Evolutionary conservation across 1,140 invertebrate genomes (phyloP).

Genomic region (Calephelis virginiensis): DNA sequence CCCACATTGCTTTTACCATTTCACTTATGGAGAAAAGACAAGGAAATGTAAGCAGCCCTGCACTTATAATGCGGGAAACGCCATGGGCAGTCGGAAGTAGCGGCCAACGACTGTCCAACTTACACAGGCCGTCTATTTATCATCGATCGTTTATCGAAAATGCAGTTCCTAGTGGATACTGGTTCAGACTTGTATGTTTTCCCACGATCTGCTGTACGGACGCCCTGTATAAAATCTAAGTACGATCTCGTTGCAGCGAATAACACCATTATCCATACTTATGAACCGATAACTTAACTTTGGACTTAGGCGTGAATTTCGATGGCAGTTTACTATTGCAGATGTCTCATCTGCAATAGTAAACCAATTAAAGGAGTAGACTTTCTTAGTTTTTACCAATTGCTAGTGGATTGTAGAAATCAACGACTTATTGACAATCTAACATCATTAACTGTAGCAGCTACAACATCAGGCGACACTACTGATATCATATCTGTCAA

Average conservation of each 20-base stretch:
- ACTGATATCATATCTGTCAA: too few species aligned
- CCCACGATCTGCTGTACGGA: slow-evolving; percentile 9
- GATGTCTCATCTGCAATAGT: too few species aligned
- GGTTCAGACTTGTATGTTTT: slow-evolving; percentile 20
- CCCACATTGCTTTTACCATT: slow-evolving; percentile 19
- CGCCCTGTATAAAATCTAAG: slow-evolving; percentile 3
- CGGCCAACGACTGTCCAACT: slow-evolving; percentile 17
- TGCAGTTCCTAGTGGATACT: too few species aligned
- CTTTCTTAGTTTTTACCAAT: neutral
- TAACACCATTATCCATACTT: neutral
- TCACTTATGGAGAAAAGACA: slow-evolving; percentile 21
- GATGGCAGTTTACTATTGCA: neutral
- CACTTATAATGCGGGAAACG: slow-evolving; percentile 23
- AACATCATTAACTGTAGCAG: too few species aligned
- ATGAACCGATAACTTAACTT: slow-evolving; percentile 1
- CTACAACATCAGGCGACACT: too few species aligned
- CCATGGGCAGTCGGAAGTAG: slow-evolving; percentile 20
- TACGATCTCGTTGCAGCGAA: slow-evolving; percentile 15
- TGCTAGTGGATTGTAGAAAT: too few species aligned
- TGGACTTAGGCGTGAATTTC: neutral
- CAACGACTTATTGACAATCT: too few species aligned
- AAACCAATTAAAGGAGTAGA: slow-evolving; percentile 3
- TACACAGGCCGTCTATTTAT: slow-evolving; percentile 23
- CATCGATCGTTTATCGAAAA: slow-evolving; percentile 16
- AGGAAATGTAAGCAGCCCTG: slow-evolving; percentile 24